Base-by-base conservation (phyloP, 2,113 vertebrate species). In the Pteruthius melanotis region DNA sequence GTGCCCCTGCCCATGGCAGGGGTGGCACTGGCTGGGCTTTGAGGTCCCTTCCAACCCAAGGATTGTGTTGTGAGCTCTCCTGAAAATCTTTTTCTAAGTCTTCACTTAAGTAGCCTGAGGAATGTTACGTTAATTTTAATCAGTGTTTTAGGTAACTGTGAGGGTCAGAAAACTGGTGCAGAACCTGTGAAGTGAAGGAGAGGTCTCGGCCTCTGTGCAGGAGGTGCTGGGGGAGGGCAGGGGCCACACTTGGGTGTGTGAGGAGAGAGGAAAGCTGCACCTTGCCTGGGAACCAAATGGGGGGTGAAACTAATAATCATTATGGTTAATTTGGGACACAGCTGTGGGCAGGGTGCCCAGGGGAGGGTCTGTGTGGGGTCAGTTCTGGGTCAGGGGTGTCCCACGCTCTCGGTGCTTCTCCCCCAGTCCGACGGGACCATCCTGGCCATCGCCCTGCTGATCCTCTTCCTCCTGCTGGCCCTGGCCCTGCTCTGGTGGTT, bases 401-500 rank as follows among this genome's bases (percentile, higher is more conserved):
- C 82, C 81, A 1, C 0, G 0, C 11, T 44, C 31, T 82, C 49
- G 97, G 22, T 96, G 76, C 96, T 81, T 94, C 83, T 95, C 81
- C 97, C 78, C 6, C 98, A 99, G 99, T 99, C 99, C 1, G 99
- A 99, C 22, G 99, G 99, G 87, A 99, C 99, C 88, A 99, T 99
- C 96, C 97, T 99, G 98, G 99, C 99, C 10, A 98, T 99, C 1
- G 99, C 99, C 16, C 89, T 99, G 93, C 96, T 99, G 91, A 99
- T 99, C 95, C 98, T 99, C 74, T 99, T 99, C 98, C 97, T 99
- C 15, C 98, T 99, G 23, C 96, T 99, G 96, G 97, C 98, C 3
- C 64, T 99, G 98, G 98, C 96, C 19, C 98, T 99, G 11, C 98
- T 99, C 61, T 99, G 99, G 99, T 99, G 99, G 99, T 99, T 99